Conservation (phyloP, 1,140 invertebrate genomes). For the Caligus rogercresseyi region DNA sequence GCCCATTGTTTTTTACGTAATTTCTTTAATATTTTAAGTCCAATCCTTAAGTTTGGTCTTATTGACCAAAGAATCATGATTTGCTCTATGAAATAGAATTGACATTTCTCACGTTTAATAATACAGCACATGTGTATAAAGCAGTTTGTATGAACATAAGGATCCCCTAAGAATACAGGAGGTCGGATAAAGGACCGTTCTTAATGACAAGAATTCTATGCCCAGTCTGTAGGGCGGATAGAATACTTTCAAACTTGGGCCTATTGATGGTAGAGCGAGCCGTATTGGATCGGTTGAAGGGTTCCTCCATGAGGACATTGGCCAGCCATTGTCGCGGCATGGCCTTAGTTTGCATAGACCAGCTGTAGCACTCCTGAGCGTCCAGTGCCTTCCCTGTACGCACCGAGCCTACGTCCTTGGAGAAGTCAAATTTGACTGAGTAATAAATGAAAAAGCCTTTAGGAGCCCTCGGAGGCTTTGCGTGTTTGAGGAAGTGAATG, state of each 20-base stretch:
- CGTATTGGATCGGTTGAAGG: background rate
- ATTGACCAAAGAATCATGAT: too few species aligned
- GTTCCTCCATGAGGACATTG: background rate
- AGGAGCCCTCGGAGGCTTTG: background rate
- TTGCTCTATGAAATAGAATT: too few species aligned
- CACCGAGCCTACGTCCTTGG: background rate
- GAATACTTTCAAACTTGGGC: background rate
- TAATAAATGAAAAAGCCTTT: background rate
- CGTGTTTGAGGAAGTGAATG: background rate
- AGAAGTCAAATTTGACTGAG: background rate
- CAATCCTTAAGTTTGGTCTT: too few species aligned
- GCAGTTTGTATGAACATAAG: too few species aligned
- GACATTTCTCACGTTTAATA: too few species aligned
- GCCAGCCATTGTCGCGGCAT: background rate
- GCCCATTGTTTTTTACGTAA: too few species aligned
- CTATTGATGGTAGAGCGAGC: background rate
- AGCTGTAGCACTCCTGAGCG: background rate
- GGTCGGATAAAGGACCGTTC: background rate
- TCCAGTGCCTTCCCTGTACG: background rate
- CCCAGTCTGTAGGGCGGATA: background rate
- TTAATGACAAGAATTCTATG: background rate
- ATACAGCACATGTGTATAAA: too few species aligned
- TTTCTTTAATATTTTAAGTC: too few species aligned
- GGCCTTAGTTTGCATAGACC: background rate
- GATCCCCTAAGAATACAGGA: too few species aligned